Conservation (phyloP, 1,140 invertebrate genomes). For the Neodiprion virginianus region DNA sequence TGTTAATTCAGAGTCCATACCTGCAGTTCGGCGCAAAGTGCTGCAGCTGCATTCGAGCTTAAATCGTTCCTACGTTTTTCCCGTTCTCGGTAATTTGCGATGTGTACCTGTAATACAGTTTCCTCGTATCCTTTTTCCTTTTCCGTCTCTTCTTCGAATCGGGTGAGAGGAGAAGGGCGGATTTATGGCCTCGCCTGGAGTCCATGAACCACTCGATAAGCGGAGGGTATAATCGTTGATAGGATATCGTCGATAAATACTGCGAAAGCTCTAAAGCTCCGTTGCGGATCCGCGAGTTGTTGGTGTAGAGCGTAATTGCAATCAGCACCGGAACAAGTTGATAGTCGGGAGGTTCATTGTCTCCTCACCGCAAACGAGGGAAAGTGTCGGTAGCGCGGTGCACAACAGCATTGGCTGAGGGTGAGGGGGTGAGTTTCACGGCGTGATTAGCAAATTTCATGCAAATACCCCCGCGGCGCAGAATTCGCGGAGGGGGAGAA, state of each 20-base stretch:
- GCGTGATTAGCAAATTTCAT: constrained; percentile 1
- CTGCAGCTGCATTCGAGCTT: background rate
- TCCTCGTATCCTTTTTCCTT: no score
- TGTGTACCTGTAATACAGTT: no score
- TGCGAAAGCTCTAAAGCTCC: no score
- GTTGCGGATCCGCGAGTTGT: no score
- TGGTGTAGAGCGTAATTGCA: background rate
- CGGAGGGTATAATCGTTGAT: no score
- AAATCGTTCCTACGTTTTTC: no score
- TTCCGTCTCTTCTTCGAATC: no score
- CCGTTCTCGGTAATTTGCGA: no score
- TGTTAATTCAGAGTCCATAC: background rate
- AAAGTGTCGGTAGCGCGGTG: background rate
- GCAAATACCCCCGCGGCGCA: background rate
- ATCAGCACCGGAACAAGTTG: background rate
- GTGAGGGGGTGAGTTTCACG: background rate
- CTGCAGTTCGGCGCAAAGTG: background rate
- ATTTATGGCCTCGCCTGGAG: no score
- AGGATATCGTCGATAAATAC: no score
- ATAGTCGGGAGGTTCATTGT: background rate
- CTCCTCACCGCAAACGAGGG: background rate
- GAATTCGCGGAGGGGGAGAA: background rate
- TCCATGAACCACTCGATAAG: no score
- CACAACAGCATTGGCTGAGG: background rate
- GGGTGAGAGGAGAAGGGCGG: no score